Conservation (phyloP, 1,140 invertebrate species). For the Drosophila rhopaloa region DNA sequence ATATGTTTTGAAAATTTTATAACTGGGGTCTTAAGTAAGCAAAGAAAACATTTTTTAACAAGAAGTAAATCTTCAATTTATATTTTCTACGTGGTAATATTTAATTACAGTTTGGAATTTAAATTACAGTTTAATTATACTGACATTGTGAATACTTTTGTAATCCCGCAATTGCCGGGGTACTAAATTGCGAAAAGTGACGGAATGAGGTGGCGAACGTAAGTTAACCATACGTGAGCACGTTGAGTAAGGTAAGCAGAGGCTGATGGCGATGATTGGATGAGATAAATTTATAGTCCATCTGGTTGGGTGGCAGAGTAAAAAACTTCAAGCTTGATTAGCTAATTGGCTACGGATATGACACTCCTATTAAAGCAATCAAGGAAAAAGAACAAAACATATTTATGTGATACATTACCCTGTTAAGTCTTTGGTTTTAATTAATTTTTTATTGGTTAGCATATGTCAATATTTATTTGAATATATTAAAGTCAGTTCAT, state of each 20-base stretch:
- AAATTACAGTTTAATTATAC: too few relatives aligned
- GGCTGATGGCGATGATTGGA: slow-evolving; percentile 50
- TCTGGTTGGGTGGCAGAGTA: slow-evolving; percentile 5
- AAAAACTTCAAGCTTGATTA: slow-evolving; percentile 24
- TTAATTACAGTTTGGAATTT: too few relatives aligned
- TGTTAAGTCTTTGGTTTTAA: too few relatives aligned
- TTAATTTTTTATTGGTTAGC: background rate
- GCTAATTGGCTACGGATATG: slow-evolving; percentile 11
- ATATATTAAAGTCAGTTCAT: too few relatives aligned
- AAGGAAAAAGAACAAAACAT: background rate
- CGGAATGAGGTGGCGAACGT: slow-evolving; percentile 11
- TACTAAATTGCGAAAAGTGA: slow-evolving; percentile 21
- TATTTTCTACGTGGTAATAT: too few relatives aligned
- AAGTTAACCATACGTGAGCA: slow-evolving; percentile 12
- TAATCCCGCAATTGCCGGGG: background rate
- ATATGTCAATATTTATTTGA: background rate
- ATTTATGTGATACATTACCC: too few relatives aligned
- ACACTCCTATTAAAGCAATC: background rate
- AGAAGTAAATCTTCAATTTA: too few relatives aligned
- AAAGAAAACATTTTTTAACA: too few relatives aligned
- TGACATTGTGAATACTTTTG: background rate
- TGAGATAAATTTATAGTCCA: slow-evolving; percentile 35
- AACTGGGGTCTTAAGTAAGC: too few relatives aligned
- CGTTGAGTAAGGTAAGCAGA: slow-evolving; percentile 39
- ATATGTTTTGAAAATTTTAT: too few relatives aligned